phyloP scores from a whole-genome alignment of 2,888 invertebrate species.

The Xestia sexstrigata region DNA sequence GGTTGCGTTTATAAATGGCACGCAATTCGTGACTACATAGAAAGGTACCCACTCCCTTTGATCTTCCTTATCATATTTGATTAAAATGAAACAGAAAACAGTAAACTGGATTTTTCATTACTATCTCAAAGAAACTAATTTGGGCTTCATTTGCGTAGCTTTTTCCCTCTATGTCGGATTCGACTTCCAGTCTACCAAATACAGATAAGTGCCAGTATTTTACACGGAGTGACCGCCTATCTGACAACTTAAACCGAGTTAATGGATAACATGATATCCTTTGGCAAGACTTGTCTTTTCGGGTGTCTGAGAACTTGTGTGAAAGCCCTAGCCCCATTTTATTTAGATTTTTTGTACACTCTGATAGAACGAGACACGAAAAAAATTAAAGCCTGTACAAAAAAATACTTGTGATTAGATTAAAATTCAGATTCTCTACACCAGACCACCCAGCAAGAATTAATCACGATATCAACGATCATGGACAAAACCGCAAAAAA shows the following conservation, averaged over 20 bases:
- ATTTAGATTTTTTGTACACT: background rate
- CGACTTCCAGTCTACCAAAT: background rate
- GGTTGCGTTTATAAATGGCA: conserved; percentile 27
- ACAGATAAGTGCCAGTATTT: background rate
- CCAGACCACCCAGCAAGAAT: conserved; percentile 21
- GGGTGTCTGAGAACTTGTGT: too few species aligned
- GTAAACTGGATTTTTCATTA: too few species aligned
- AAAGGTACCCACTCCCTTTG: background rate
- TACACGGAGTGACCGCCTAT: background rate
- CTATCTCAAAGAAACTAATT: too few species aligned
- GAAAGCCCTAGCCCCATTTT: background rate
- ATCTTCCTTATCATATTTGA: background rate
- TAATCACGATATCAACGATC: background rate
- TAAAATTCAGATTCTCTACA: background rate
- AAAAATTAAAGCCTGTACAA: background rate
- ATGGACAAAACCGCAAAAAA: conserved; percentile 13
- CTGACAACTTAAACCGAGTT: background rate
- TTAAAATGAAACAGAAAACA: too few species aligned
- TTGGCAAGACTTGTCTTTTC: background rate
- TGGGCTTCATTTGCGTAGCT: background rate
- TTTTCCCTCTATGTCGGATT: background rate
- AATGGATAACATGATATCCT: background rate
- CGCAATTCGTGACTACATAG: background rate
- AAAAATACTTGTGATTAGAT: background rate
- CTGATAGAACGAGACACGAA: too few species aligned